Conservation (phyloP, 37 sponge, comb jelly and placozoan genomes). For the Axinella damicornis region DNA sequence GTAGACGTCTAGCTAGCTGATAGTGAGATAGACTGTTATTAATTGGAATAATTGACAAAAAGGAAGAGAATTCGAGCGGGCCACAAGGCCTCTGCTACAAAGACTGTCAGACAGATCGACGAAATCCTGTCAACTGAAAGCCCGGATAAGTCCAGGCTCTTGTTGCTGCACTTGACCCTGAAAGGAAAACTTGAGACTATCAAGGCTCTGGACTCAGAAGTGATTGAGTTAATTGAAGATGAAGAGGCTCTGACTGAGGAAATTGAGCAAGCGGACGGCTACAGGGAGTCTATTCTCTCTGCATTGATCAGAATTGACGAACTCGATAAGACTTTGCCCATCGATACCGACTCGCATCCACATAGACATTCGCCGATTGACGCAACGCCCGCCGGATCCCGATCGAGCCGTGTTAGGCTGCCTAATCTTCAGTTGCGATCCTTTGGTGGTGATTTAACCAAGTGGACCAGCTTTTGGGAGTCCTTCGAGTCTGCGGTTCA, state of each 20-base stretch:
- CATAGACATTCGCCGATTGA: no score
- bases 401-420: conserved; percentile 25
- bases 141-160: conserved; percentile 5
- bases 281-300: conserved; percentile 23
- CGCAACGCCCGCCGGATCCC: background rate
- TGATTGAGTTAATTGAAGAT: conserved; percentile 28
- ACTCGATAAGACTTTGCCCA: background rate
- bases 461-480: conserved; percentile 44
- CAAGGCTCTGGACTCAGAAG: conserved; percentile 27
- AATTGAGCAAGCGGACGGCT: conserved; percentile 50
- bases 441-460: conserved; percentile 36
- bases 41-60: conserved; percentile 23
- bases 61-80: conserved; percentile 37
- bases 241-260: conserved; percentile 21
- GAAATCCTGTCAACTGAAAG: background rate
- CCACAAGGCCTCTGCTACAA: conserved; percentile 36
- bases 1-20: background rate
- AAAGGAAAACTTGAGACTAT: conserved; percentile 38
- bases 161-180: conserved; percentile 23
- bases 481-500: conserved; percentile 41
- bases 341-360: no score
- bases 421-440: conserved; percentile 36
- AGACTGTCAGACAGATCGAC: conserved; percentile 14
- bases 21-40: background rate
- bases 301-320: conserved; percentile 18